These are phyloP conservation scores for Pluvianellus socialis DNA, from an alignment of 2,113 vertebrate species.

Conservation along the genomic window DNA sequence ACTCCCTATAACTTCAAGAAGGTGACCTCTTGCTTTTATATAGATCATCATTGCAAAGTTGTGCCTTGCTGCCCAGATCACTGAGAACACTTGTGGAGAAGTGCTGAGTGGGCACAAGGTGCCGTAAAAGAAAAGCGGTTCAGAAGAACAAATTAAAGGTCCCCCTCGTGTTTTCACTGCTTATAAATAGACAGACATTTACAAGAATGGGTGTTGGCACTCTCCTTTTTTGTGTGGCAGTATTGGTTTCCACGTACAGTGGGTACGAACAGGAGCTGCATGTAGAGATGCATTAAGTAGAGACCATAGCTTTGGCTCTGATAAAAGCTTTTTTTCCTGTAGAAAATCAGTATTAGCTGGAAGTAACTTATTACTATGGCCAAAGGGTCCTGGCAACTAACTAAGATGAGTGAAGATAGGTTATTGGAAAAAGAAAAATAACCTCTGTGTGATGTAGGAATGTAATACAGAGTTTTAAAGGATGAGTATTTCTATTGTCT, in stretches of 20 bases:
- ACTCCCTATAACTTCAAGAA: neutral
- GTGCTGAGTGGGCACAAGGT: neutral
- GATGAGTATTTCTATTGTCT: neutral
- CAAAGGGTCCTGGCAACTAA: neutral
- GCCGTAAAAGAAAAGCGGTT: neutral
- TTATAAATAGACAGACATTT: neutral
- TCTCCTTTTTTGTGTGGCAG: neutral
- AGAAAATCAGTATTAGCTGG: neutral
- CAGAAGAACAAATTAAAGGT: neutral
- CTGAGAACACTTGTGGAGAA: neutral
- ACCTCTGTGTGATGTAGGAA: neutral
- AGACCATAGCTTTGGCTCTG: neutral
- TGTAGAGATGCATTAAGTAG: neutral
- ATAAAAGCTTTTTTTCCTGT: neutral
- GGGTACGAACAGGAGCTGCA: neutral
- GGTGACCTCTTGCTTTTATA: neutral
- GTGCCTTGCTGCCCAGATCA: neutral
- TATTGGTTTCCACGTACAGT: neutral
- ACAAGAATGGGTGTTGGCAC: neutral
- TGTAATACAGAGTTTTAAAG: neutral
- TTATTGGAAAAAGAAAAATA: neutral
- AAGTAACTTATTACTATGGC: neutral
- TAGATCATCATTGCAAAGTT: neutral
- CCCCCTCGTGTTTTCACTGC: neutral
- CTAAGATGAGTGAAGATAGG: neutral